Evolutionary conservation across 2,888 invertebrate species (phyloP).

Genomic region (Hypercompe scribonia): DNA sequence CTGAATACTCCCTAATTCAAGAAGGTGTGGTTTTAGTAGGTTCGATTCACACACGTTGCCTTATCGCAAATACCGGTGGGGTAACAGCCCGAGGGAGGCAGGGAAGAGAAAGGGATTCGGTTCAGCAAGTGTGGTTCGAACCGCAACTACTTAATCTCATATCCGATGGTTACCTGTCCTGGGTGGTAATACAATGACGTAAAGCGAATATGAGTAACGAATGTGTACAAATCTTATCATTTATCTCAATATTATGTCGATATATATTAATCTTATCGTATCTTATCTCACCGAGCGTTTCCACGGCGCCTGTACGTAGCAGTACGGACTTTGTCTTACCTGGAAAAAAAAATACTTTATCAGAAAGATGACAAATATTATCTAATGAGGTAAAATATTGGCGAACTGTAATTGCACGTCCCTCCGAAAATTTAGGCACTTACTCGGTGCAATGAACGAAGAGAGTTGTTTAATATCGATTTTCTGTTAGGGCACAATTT

Average conservation of each 20-base stretch:
- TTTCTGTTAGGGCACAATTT: background rate
- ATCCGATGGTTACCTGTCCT: too few relatives aligned
- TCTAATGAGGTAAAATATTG: background rate
- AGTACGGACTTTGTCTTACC: conserved; percentile 2
- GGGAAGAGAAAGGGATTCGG: too few relatives aligned
- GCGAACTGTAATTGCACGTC: too few relatives aligned
- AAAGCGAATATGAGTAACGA: background rate
- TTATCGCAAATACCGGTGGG: too few relatives aligned
- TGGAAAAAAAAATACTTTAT: conserved; percentile 12
- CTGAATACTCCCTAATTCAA: too few relatives aligned
- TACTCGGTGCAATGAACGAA: background rate
- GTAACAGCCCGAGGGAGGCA: too few relatives aligned
- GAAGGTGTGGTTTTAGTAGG: too few relatives aligned
- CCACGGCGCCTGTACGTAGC: background rate
- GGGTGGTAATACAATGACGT: background rate
- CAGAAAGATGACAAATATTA: background rate
- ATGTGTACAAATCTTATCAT: background rate
- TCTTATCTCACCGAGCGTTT: conserved; percentile 9
- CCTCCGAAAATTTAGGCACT: too few relatives aligned
- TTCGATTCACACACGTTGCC: too few relatives aligned
- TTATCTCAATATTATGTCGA: background rate
- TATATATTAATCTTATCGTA: background rate
- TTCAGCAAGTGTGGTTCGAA: too few relatives aligned
- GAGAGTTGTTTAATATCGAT: background rate
- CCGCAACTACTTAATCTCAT: too few relatives aligned